Evolutionary conservation across 1,140 invertebrate species (phyloP).

Genomic region (Coptotermes formosanus): DNA sequence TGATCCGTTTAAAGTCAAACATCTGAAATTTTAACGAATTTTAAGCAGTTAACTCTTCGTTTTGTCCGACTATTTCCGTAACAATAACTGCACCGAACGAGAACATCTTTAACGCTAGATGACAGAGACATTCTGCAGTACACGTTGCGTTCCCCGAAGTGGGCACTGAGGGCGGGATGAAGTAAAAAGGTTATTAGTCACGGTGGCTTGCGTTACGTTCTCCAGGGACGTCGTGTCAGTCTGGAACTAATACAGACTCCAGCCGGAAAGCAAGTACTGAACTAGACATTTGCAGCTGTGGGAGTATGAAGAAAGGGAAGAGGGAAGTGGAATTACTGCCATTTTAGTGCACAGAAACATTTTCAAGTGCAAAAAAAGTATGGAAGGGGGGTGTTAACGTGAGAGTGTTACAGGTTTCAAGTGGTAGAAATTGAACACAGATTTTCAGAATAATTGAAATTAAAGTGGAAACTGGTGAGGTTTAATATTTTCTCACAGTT

Average conservation of each 20-base stretch:
- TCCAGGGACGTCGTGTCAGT: not conserved
- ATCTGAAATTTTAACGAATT: no score
- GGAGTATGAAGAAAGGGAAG: not conserved
- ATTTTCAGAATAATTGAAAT: not conserved
- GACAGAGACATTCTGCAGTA: conserved; percentile 1
- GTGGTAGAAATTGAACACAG: not conserved
- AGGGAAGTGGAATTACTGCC: not conserved
- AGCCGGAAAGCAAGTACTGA: not conserved
- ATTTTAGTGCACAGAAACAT: not conserved
- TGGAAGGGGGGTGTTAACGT: not conserved
- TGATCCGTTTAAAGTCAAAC: no score
- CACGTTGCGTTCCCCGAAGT: not conserved
- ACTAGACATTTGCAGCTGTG: not conserved
- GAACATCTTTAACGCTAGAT: not conserved
- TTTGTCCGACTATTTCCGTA: no score
- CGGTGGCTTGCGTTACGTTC: not conserved
- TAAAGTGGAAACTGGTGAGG: not conserved
- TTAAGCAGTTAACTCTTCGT: no score
- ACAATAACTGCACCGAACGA: not conserved
- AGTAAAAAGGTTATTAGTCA: conserved; percentile 15
- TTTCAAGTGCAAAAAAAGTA: not conserved
- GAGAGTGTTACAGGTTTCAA: not conserved
- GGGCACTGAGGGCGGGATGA: not conserved
- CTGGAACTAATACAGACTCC: not conserved
- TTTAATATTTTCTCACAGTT: no score